Evolutionary conservation across 2,113 vertebrate genomes (phyloP).

Genomic region (Ceyx margarethae): DNA sequence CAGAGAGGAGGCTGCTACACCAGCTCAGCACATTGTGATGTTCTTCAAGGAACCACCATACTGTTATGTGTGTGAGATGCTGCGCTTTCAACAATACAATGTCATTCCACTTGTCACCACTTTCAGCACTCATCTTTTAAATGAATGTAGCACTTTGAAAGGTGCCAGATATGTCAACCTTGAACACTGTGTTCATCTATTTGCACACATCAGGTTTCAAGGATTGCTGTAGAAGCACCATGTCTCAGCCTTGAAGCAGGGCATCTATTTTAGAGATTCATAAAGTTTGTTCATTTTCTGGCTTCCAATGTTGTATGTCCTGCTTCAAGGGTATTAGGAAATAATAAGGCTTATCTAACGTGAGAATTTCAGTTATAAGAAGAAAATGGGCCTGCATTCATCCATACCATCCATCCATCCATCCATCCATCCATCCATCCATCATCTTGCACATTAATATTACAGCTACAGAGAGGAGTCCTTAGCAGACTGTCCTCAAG

Average conservation of each 20-base stretch:
- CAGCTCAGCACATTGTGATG: background rate
- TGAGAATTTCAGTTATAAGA: background rate
- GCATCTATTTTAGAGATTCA: background rate
- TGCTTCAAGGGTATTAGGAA: background rate
- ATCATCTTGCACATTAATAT: background rate
- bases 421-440: background rate
- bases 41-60: background rate
- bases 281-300: background rate
- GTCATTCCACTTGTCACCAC: background rate
- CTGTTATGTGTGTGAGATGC: fast-evolving
- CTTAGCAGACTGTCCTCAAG: background rate
- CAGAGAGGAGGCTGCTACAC: background rate
- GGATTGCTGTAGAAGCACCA: background rate
- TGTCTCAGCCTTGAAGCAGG: background rate
- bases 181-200: background rate
- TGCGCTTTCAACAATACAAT: background rate
- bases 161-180: background rate
- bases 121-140: background rate
- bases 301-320: background rate
- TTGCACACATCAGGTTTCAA: background rate
- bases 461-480: background rate
- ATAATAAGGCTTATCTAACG: background rate
- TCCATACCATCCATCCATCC: background rate
- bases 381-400: background rate
- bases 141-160: background rate